Conservation (phyloP, 2,113 vertebrate genomes). For the Dinomys branickii region DNA sequence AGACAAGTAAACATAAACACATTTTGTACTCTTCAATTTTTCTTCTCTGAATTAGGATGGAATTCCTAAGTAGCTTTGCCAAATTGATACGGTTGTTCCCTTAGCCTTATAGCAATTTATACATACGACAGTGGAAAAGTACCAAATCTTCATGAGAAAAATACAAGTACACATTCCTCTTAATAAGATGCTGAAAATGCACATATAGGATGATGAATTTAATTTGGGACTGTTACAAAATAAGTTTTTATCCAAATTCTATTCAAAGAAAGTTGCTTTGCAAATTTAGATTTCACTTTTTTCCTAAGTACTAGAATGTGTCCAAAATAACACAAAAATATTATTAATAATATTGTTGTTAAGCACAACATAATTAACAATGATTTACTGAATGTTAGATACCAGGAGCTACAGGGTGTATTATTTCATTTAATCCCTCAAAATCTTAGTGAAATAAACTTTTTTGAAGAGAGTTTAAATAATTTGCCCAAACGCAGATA, state of each 20-base stretch:
- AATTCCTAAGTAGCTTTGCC: not conserved
- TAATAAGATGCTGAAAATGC: not conserved
- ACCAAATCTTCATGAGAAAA: not conserved
- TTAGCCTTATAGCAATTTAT: not conserved
- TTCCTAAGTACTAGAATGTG: not conserved
- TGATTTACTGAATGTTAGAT: not conserved
- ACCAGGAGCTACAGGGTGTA: not conserved
- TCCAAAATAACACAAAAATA: not conserved
- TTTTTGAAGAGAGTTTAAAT: not conserved
- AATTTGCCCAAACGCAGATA: not conserved
- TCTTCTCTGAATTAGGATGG: not conserved
- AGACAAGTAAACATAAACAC: not conserved
- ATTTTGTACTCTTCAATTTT: not conserved
- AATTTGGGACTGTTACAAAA: not conserved
- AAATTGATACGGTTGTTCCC: not conserved
- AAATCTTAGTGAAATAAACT: not conserved
- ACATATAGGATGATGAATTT: not conserved
- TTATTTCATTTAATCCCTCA: conserved; percentile 19
- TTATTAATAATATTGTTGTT: too few relatives aligned
- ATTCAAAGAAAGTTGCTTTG: not conserved
- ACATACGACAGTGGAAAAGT: not conserved
- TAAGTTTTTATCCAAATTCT: not conserved
- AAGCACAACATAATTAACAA: not conserved
- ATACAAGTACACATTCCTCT: not conserved
- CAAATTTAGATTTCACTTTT: conserved; percentile 13